Percentiles rank a stretch among this genome's conserved stretches.
Evolutionary conservation across 2,113 vertebrate species (phyloP).

Genomic region (Nycticebus coucang): DNA sequence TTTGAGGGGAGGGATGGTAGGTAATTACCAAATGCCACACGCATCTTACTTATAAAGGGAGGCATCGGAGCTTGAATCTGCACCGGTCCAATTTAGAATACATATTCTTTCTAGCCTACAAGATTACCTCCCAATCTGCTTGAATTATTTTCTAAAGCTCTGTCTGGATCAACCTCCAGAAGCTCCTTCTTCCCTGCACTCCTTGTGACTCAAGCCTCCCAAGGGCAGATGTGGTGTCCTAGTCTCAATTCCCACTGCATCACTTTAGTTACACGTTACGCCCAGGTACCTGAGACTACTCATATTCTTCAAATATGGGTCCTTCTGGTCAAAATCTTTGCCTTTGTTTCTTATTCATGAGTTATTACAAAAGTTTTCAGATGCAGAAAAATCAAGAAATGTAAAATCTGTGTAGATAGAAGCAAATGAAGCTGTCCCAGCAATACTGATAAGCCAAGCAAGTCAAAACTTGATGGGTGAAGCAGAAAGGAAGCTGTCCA

Average conservation of each 20-base stretch:
- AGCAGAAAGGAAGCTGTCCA: too few species aligned
- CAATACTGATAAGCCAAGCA: too few species aligned
- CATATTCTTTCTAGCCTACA: neutral
- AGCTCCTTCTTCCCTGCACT: neutral
- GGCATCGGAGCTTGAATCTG: neutral
- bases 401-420: too few species aligned
- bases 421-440: too few species aligned
- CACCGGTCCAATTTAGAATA: neutral
- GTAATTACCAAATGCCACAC: neutral
- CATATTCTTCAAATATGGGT: neutral
- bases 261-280: neutral
- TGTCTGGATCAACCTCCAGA: neutral
- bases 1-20: neutral
- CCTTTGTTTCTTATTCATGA: neutral
- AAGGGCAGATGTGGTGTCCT: neutral
- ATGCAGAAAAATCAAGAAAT: too few species aligned
- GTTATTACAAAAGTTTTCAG: too few species aligned
- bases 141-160: neutral
- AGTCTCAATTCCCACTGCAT: neutral
- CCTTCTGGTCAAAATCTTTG: neutral
- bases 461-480: too few species aligned
- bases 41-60: neutral
- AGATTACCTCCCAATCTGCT: neutral
- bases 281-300: accelerated
- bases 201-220: neutral